Conservation (phyloP, 2,888 invertebrate species). For the Stenodera caucasica region DNA sequence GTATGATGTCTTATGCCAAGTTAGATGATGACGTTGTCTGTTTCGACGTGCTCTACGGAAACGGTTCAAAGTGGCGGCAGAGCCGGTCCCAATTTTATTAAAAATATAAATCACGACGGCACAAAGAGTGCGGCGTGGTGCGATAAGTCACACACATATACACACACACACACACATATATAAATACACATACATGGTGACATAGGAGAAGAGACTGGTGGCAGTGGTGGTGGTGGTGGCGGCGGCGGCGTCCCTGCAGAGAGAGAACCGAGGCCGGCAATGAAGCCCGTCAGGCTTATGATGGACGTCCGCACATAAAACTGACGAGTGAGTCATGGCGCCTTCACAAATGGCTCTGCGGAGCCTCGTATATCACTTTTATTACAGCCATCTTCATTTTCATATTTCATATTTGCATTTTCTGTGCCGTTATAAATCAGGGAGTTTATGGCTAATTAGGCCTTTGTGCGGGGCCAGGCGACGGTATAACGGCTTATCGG, state of each 20-base stretch:
- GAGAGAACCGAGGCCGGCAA: slow-evolving; percentile 51
- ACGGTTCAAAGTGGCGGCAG: slow-evolving; percentile 16
- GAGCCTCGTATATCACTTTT: slow-evolving; percentile 79
- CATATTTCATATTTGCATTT: slow-evolving; percentile 65
- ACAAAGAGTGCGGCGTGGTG: slow-evolving; percentile 59
- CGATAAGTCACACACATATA: slow-evolving; percentile 44
- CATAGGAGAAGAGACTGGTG: slow-evolving; percentile 18
- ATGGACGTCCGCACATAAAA: slow-evolving; percentile 74
- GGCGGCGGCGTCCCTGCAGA: slow-evolving; percentile 37
- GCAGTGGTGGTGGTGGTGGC: slow-evolving; percentile 23
- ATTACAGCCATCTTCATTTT: slow-evolving; percentile 69
- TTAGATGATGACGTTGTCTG: slow-evolving; percentile 17
- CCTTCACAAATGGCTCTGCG: slow-evolving; percentile 74
- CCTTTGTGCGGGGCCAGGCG: slow-evolving; percentile 55
- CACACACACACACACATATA: slow-evolving; percentile 9
- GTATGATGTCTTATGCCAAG: not conserved
- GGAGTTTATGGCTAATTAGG: slow-evolving; percentile 68
- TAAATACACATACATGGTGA: slow-evolving; percentile 15
- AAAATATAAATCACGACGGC: slow-evolving; percentile 65
- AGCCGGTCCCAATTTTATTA: slow-evolving; percentile 30
- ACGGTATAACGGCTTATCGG: slow-evolving; percentile 58
- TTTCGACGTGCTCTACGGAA: slow-evolving; percentile 18
- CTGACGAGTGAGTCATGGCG: slow-evolving; percentile 72
- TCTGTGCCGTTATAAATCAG: slow-evolving; percentile 66
- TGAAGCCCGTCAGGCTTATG: slow-evolving; percentile 69